Conservation (phyloP, 2,888 invertebrate species). For the Chironomus tentans region DNA sequence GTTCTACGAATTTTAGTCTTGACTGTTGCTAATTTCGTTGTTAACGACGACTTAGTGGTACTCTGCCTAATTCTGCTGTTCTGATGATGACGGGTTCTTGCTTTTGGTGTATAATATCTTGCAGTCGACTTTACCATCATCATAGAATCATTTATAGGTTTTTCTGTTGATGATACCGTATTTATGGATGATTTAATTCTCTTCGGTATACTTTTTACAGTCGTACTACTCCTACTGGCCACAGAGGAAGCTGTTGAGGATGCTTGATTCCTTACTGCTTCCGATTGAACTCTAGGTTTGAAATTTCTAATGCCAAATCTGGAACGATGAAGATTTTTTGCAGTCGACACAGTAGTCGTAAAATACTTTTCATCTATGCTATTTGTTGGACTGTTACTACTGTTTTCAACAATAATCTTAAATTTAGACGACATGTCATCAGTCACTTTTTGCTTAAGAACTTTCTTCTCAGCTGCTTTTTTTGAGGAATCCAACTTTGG, state of each 20-base stretch:
- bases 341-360: neutral
- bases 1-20: neutral
- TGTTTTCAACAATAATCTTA: no score
- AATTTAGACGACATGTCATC: no score
- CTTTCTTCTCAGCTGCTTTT: no score
- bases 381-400: no score
- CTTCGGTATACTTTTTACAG: neutral
- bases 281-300: neutral
- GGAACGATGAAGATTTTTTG: no score
- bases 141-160: neutral
- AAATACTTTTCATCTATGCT: neutral
- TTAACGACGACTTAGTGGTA: neutral
- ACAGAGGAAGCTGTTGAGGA: neutral
- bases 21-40: neutral
- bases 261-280: neutral
- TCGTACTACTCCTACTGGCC: neutral
- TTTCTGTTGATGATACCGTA: neutral
- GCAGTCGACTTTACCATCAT: neutral
- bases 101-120: neutral
- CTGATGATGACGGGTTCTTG: neutral
- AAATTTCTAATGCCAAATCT: no score
- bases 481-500: no score
- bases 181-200: neutral
- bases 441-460: no score
- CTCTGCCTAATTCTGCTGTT: neutral